A percentile compares a stretch with the other conserved stretches of the same genome.
phyloP scores from a whole-genome alignment of 2,888 invertebrate genomes.

The Eupsilia transversa region DNA sequence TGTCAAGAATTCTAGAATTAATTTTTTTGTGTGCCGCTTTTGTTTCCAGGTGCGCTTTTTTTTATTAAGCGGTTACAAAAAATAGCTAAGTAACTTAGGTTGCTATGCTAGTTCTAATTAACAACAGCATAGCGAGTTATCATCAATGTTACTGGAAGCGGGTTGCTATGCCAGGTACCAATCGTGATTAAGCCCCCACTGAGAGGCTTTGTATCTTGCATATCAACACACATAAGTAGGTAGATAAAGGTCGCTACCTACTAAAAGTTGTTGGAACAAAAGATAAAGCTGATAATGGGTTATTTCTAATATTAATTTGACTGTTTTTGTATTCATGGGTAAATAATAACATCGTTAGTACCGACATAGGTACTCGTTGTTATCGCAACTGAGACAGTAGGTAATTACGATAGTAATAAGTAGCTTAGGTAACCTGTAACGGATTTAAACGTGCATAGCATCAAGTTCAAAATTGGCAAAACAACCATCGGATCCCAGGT shows the following conservation, averaged over 20 bases:
- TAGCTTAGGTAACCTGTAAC: too few species aligned
- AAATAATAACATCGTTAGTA: neutral
- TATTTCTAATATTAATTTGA: neutral
- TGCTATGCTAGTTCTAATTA: neutral
- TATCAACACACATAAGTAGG: neutral
- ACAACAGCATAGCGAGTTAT: neutral
- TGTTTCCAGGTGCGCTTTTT: neutral
- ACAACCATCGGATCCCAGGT: neutral
- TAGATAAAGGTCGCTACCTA: slow-evolving; percentile 25
- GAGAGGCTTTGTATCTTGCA: slow-evolving; percentile 13
- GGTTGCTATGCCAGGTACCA: neutral
- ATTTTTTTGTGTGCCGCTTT: neutral
- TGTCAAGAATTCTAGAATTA: too few species aligned
- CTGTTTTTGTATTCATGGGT: slow-evolving; percentile 9
- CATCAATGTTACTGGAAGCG: neutral
- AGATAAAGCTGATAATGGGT: slow-evolving; percentile 27
- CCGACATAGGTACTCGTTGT: neutral
- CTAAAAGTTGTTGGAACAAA: slow-evolving; percentile 4
- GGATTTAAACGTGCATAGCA: neutral
- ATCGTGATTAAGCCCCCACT: slow-evolving; percentile 23
- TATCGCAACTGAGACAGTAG: neutral
- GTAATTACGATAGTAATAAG: too few species aligned
- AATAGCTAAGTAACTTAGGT: neutral
- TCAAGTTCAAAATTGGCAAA: neutral
- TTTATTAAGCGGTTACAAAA: neutral